Base-by-base conservation (phyloP, 1,140 invertebrate species). In the Drosophila ficusphila region DNA sequence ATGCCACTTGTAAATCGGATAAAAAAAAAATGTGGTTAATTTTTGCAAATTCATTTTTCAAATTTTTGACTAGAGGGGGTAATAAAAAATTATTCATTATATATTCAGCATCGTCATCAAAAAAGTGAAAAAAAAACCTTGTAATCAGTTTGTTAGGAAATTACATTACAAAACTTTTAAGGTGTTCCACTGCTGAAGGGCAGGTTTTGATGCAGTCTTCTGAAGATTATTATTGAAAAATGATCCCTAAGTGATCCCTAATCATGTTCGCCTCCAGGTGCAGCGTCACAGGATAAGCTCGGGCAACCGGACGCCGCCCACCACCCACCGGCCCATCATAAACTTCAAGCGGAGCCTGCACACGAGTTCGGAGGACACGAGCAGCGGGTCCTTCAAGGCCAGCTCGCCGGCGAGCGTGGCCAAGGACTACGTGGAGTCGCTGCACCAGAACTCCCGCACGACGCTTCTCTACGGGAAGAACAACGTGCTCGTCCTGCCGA, bases 401-500 rank as follows among this genome's bases (percentile, higher is more conserved):
- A 92, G 90, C 34, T 93, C 92, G 42, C 92, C 92, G 5, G 92
- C 92, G 25, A 93, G 93, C 36, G 94, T 94, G 75, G 96, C 97
- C 62, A 96, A 97, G 91, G 97, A 99, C 74, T 98, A 98, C 89
- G 98, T 99, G 7, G 97, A 98, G 90, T 98, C 97, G 14, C 92
- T 99, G 52, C 98, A 99, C 92, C 98, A 99, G 90, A 99, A 98
- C 90, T 96, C 95, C 12, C 94, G 95, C 70, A 96, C 96, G 1
- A 96, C 96, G 0, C 92, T 99, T n/a, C 93, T 99, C 1, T 99
- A 98, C 91, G 98, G 98, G 12, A 99, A 99, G 92, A 99, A 99
- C 92, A 99, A 99, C 92, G 97, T 99, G 4, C 91, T 95, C 16
- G 96, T 98, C 5, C 94, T 97, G 81, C 96, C 97, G 95, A 96